Percentiles rank a stretch among this genome's conserved stretches.
phyloP scores from a whole-genome alignment of 1,140 invertebrate genomes.

The Anagrus nilaparvatae region DNA sequence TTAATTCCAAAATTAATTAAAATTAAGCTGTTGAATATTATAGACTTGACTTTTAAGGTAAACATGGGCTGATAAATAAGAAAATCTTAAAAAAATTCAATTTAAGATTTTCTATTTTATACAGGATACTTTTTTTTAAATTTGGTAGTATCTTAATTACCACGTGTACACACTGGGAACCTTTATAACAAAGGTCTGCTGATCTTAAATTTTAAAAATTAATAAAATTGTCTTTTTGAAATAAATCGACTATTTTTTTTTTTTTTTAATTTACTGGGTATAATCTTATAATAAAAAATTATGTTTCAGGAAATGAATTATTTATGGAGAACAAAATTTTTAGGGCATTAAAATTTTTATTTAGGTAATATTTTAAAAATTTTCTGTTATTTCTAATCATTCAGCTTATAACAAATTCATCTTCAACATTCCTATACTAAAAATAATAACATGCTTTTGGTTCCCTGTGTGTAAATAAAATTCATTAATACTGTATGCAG shows the following conservation, averaged over 20 bases:
- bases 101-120: too few relatives aligned
- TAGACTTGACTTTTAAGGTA: too few relatives aligned
- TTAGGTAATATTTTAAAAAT: constrained; percentile 35
- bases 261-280: constrained; percentile 5
- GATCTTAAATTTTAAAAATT: too few relatives aligned
- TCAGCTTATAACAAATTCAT: constrained; percentile 19
- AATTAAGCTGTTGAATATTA: too few relatives aligned
- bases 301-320: constrained; percentile 40
- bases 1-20: too few relatives aligned
- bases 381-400: constrained; percentile 26
- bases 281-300: constrained; percentile 23
- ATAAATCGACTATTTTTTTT: constrained; percentile 6
- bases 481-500: too few relatives aligned
- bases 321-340: constrained; percentile 34
- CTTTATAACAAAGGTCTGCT: too few relatives aligned
- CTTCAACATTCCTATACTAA: constrained; percentile 19
- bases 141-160: too few relatives aligned
- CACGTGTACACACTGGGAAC: constrained; percentile 17
- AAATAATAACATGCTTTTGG: constrained; percentile 16
- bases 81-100: too few relatives aligned
- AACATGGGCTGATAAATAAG: too few relatives aligned
- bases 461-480: constrained; percentile 19
- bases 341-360: constrained; percentile 31
- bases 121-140: too few relatives aligned
- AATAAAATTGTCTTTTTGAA: constrained; percentile 4